Conservation (phyloP, 1,140 invertebrate species). For the Euura saliciscinereae region DNA sequence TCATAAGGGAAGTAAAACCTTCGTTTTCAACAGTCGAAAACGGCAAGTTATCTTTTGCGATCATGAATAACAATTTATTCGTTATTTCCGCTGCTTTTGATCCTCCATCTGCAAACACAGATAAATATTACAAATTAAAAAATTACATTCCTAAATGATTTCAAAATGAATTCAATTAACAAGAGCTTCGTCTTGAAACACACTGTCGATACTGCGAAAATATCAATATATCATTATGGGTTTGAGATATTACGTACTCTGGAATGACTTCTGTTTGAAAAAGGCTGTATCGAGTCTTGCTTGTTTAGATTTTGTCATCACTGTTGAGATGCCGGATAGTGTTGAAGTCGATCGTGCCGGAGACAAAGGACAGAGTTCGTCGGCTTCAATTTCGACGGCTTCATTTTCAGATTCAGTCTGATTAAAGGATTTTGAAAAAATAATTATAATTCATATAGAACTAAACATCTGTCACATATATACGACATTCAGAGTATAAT, state of each 20-base stretch:
- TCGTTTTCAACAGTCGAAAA: slow-evolving; percentile 50
- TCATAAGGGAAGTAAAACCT: slow-evolving; percentile 47
- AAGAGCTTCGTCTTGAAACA: background rate
- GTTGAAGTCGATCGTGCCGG: background rate
- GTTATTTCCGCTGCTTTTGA: slow-evolving; percentile 20
- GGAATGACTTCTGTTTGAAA: background rate
- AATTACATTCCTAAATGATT: background rate
- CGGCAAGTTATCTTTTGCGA: slow-evolving; percentile 45
- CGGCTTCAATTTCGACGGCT: background rate
- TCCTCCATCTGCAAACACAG: background rate
- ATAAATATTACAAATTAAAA: background rate
- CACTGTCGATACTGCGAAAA: too few relatives aligned
- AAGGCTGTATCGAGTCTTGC: background rate
- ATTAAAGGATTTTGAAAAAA: background rate
- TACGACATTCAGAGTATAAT: background rate
- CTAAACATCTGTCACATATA: too few relatives aligned
- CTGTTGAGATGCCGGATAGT: background rate
- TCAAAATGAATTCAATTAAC: background rate
- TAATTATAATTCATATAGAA: background rate
- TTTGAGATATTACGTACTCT: background rate
- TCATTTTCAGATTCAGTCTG: background rate
- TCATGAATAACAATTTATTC: slow-evolving; percentile 37
- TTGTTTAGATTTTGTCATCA: background rate
- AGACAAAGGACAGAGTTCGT: background rate
- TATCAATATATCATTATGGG: too few relatives aligned